Conservation (phyloP, 2,113 vertebrate genomes). For the Microcebus tavaratra region DNA sequence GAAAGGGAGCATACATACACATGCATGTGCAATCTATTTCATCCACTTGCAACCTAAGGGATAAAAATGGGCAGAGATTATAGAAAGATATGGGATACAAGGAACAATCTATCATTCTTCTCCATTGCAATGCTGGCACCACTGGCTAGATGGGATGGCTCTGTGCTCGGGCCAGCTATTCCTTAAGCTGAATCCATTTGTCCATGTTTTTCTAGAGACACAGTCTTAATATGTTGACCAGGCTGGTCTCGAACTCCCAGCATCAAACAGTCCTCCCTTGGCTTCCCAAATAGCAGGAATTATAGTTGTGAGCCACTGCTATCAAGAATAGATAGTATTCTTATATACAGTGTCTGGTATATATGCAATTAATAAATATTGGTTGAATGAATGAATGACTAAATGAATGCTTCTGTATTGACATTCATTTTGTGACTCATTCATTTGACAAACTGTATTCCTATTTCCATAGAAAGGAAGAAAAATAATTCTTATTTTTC, state of each 20-base stretch:
- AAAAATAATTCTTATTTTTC: neutral
- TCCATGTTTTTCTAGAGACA: too few species aligned
- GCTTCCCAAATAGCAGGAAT: too few species aligned
- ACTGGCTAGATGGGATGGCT: neutral
- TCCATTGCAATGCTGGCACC: neutral
- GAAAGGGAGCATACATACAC: neutral
- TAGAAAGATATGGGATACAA: neutral
- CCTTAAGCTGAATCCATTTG: neutral
- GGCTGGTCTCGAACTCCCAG: too few species aligned
- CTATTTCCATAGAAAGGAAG: neutral
- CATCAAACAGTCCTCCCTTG: too few species aligned
- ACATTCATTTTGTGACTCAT: neutral
- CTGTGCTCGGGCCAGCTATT: neutral
- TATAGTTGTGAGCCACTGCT: too few species aligned
- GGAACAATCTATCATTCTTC: neutral
- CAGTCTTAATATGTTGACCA: too few species aligned
- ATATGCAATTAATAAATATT: neutral
- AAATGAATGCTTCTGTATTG: neutral
- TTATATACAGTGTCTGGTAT: neutral
- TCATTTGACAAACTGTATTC: neutral
- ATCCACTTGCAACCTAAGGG: neutral
- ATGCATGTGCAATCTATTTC: neutral
- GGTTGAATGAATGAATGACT: neutral
- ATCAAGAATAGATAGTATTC: neutral
- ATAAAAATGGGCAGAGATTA: neutral